phyloP scores from a whole-genome alignment of 2,113 vertebrate genomes.

The Mixornis gularis region DNA sequence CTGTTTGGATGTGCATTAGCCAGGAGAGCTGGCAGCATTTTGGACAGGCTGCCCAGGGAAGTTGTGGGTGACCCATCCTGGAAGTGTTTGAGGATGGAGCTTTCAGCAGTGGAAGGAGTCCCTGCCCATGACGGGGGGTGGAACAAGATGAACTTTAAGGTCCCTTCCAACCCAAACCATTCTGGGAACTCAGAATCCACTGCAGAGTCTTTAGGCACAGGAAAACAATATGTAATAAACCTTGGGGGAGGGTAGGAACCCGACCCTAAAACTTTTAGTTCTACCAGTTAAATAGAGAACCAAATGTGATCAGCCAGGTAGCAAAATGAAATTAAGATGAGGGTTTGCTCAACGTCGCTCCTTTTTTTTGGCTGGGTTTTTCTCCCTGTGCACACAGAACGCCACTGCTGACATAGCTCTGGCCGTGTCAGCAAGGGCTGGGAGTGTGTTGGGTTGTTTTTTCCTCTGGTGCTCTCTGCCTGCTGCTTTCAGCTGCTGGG shows the following conservation, averaged over 20 bases:
- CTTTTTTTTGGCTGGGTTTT: not conserved
- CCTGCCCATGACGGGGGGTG: not conserved
- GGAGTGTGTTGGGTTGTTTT: not conserved
- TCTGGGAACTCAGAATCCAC: not conserved
- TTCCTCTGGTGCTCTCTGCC: not conserved
- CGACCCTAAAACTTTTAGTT: not conserved
- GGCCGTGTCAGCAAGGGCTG: not conserved
- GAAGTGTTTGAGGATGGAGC: too few species aligned
- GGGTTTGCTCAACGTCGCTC: not conserved
- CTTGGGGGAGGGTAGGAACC: not conserved
- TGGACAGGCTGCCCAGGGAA: not conserved
- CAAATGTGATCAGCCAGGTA: not conserved
- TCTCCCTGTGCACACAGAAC: rapidly evolving
- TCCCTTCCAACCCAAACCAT: not conserved
- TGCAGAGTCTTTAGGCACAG: not conserved
- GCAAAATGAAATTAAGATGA: not conserved
- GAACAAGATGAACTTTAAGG: not conserved
- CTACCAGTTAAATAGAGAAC: not conserved
- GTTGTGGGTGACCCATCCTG: not conserved
- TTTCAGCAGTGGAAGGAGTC: not conserved
- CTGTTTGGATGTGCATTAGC: not conserved
- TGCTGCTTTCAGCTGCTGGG: not conserved
- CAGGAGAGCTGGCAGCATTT: not conserved
- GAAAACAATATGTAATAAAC: not conserved
- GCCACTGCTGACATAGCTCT: not conserved